Percentiles rank a stretch among this genome's conserved stretches.
Evolutionary conservation across 1,140 invertebrate species (phyloP).

Genomic region (Marisa cornuarietis): DNA sequence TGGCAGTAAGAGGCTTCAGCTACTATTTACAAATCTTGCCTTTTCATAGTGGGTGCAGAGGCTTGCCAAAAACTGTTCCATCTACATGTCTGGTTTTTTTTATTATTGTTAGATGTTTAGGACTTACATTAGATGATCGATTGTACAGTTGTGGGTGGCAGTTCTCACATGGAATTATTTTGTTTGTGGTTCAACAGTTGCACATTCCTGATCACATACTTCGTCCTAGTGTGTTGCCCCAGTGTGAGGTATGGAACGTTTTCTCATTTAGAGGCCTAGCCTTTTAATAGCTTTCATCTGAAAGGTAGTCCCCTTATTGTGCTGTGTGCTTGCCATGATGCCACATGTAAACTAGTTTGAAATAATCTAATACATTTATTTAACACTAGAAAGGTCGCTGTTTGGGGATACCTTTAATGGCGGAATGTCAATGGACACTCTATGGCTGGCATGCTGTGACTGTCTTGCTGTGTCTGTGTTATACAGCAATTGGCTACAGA

Average conservation of each 20-base stretch:
- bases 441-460: too few relatives aligned
- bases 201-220: slow-evolving; percentile 77
- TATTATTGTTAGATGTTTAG: background rate
- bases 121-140: background rate
- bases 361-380: too few relatives aligned
- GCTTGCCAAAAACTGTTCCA: background rate
- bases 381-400: too few relatives aligned
- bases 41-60: background rate
- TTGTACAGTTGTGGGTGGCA: background rate
- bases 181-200: slow-evolving; percentile 40
- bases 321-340: too few relatives aligned
- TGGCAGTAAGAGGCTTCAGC: background rate
- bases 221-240: slow-evolving; percentile 87
- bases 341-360: too few relatives aligned
- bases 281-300: too few relatives aligned
- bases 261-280: too few relatives aligned
- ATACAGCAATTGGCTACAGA: too few relatives aligned
- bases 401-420: too few relatives aligned
- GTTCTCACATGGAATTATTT: slow-evolving; percentile 7
- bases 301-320: too few relatives aligned
- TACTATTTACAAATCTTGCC: background rate
- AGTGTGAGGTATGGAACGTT: slow-evolving; percentile 75
- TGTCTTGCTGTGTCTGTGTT: too few relatives aligned
- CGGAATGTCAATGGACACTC: too few relatives aligned
- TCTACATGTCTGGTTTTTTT: background rate